Conservation (phyloP, 2,113 vertebrate genomes). For the Ahaetulla prasina region DNA sequence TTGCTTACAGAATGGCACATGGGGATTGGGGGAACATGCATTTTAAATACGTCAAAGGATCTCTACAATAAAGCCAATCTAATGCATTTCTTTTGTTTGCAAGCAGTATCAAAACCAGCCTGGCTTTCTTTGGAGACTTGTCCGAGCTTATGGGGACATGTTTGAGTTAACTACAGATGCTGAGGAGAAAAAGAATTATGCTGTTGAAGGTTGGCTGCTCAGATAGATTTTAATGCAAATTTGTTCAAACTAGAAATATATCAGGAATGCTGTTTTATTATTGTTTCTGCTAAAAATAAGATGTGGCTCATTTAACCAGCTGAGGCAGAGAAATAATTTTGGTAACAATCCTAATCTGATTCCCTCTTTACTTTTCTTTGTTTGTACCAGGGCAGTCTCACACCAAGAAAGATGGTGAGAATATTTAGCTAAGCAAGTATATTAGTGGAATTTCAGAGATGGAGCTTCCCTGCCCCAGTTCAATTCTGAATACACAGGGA, state of each 20-base stretch:
- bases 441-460: neutral
- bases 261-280: neutral
- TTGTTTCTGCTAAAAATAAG: neutral
- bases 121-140: conserved; percentile 86
- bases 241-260: neutral
- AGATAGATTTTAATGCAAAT: conserved; percentile 10
- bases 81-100: conserved; percentile 16
- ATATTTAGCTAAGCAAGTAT: neutral
- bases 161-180: conserved; percentile 75
- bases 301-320: too few species aligned
- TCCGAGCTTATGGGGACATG: conserved; percentile 83
- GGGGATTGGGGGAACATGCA: neutral
- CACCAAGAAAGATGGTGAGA: neutral
- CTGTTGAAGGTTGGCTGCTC: conserved; percentile 75
- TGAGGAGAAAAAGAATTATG: conserved; percentile 83
- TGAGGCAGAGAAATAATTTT: neutral
- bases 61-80: conserved; percentile 17
- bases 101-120: conserved; percentile 78
- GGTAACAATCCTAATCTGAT: neutral
- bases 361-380: neutral
- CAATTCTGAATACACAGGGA: neutral
- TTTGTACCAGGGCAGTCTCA: neutral
- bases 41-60: conserved; percentile 18
- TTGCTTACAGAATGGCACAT: neutral
- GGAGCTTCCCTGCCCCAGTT: neutral